Conservation (phyloP, 2,113 vertebrate genomes). For the Macroglossus sobrinus region DNA sequence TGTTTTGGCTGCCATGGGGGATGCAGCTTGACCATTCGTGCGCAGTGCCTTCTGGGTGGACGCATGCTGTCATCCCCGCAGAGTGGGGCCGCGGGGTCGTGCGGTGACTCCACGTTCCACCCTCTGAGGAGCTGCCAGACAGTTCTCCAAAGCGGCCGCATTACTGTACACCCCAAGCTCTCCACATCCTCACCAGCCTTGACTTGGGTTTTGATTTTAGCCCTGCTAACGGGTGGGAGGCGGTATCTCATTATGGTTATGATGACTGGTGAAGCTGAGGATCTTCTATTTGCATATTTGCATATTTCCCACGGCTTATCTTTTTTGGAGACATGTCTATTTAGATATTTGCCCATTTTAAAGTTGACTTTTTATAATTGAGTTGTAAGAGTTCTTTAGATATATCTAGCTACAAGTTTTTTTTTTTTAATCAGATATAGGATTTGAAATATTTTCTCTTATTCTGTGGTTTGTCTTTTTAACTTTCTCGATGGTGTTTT, state of each 20-base stretch:
- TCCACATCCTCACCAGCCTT: background rate
- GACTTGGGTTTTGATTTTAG: background rate
- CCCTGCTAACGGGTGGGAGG: background rate
- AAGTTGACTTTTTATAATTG: background rate
- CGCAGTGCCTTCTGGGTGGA: background rate
- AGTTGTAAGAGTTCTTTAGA: background rate
- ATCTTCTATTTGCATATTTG: background rate
- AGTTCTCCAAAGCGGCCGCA: background rate
- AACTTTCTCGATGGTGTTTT: background rate
- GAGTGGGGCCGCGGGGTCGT: background rate
- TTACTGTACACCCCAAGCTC: background rate
- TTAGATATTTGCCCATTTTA: background rate
- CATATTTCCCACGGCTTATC: background rate
- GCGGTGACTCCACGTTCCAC: background rate
- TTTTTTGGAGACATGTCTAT: background rate
- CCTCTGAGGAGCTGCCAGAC: background rate
- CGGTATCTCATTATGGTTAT: background rate
- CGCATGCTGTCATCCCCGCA: background rate
- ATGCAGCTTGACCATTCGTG: background rate
- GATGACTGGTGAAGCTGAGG: background rate
- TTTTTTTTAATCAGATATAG: background rate
- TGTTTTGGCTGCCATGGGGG: background rate
- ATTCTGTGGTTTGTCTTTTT: background rate
- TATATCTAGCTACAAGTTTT: background rate
- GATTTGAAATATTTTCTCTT: background rate